phyloP scores from a whole-genome alignment of 2,113 vertebrate genomes.

The Apeltes quadracus region DNA sequence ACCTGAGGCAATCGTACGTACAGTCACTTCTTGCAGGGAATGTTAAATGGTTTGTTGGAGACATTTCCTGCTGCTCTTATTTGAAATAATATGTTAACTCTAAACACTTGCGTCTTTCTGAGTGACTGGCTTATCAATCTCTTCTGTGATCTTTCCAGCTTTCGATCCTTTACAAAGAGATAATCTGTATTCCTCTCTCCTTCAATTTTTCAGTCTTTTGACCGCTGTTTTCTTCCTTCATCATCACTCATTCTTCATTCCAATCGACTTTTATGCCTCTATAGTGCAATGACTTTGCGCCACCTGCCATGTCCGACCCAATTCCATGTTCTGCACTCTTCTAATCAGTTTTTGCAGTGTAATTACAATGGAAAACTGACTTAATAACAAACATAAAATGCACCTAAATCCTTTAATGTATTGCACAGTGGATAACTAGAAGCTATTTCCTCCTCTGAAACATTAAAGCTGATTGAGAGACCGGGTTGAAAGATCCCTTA shows the following conservation, averaged over 20 bases:
- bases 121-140: slow-evolving; percentile 50
- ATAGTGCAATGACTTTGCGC: not conserved
- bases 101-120: slow-evolving; percentile 40
- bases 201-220: slow-evolving; percentile 19
- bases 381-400: not conserved
- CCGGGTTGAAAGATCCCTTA: not conserved
- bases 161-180: slow-evolving; percentile 32
- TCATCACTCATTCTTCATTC: not conserved
- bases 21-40: slow-evolving; percentile 46
- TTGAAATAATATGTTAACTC: slow-evolving; percentile 52
- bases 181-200: slow-evolving; percentile 13
- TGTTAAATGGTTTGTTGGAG: slow-evolving; percentile 58
- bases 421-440: not conserved
- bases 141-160: slow-evolving; percentile 28
- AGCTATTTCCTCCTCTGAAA: not conserved
- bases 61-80: slow-evolving; percentile 60
- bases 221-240: not conserved
- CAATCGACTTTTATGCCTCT: slow-evolving; percentile 1
- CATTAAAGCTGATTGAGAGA: not conserved
- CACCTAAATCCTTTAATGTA: not conserved
- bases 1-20: slow-evolving; percentile 55
- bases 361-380: not conserved
- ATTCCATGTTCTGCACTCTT: not conserved
- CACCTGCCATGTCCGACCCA: not conserved
- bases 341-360: not conserved